Evolutionary conservation across 2,113 vertebrate genomes (phyloP), one percentile per base, ranked within the genome.

Genomic region (Ictidomys tridecemlineatus): DNA sequence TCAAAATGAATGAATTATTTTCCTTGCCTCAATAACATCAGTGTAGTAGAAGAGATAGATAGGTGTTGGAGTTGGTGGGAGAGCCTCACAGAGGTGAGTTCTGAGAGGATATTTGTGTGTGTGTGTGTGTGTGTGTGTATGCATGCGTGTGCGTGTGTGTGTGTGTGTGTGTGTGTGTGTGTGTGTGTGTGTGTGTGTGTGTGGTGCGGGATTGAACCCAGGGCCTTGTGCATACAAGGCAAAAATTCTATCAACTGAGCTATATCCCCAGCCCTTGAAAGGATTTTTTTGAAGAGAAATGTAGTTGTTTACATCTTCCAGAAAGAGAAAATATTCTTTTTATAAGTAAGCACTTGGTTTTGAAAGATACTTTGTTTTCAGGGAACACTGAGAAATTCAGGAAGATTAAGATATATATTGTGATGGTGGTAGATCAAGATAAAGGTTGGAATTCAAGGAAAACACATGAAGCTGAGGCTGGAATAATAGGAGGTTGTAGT

Each of bases 1-100:
- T 96, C 53, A 45, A 69, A 91, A 74, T 65, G 32, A 91, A 65
- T 69, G 82, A 61, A 30, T 96, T 67, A 42, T 90, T 53, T 53
- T 95, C 93, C 20, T 13, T 91, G 30, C 45, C 48, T 77, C 42
- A 93, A 69, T 39, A 63, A 73, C 6, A 73, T 37, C 48, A 93
- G n/a, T 84, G 77, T 90, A 74, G 90, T 84, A 28, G 28, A 93
- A 32, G 22, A 93, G 20, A 90, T 5, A 82, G 51, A 70, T 89
- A 61, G 10, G 13, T 86, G 61, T 48, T 82, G 37, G 42, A 77
- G 51, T 76, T 90, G 37, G 61, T 94, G 61, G 37, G 51, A 89
- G 78, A 72, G 16, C 13, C 82, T 58, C 70, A 85, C 17, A 69
- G 56, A 80, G 65, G 22, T 53, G n/a, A 48, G 2, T 80, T 89